A percentile compares a stretch with the other conserved stretches of the same genome.
Conservation (phyloP, 2,888 invertebrate genomes). For the Homarus gammarus region DNA sequence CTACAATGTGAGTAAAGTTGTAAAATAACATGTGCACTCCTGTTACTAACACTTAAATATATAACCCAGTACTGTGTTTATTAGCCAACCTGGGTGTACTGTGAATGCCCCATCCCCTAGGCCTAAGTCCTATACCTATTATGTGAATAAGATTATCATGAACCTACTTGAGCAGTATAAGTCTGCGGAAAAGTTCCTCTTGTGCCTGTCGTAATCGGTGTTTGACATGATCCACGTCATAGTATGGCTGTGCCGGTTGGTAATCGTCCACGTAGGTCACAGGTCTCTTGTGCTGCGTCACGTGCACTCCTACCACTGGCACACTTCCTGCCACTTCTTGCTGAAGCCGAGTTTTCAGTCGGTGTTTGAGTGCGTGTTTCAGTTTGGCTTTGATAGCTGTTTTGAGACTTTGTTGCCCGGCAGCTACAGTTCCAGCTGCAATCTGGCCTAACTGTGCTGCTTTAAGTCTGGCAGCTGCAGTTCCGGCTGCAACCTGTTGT, state of each 20-base stretch:
- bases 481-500: conserved; percentile 6
- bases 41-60: too few species aligned
- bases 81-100: too few species aligned
- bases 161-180: conserved; percentile 55
- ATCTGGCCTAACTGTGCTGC: conserved; percentile 18
- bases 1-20: too few species aligned
- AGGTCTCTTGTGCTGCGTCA: not conserved
- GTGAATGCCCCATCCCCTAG: too few species aligned
- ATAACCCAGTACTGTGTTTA: too few species aligned
- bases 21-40: too few species aligned
- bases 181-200: conserved; percentile 47
- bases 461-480: not conserved
- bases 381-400: conserved; percentile 38
- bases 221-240: not conserved
- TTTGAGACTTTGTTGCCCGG: not conserved
- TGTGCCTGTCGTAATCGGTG: conserved; percentile 8
- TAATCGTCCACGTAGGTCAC: too few species aligned
- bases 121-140: too few species aligned
- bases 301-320: not conserved
- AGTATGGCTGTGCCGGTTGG: not conserved
- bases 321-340: not conserved
- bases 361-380: conserved; percentile 15
- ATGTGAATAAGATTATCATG: too few species aligned
- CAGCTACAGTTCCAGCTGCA: not conserved
- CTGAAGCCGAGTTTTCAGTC: conserved; percentile 30